These are phyloP conservation scores for Perithous albicinctus DNA, from an alignment of 2,888 invertebrate genomes.

Conservation along the genomic window DNA sequence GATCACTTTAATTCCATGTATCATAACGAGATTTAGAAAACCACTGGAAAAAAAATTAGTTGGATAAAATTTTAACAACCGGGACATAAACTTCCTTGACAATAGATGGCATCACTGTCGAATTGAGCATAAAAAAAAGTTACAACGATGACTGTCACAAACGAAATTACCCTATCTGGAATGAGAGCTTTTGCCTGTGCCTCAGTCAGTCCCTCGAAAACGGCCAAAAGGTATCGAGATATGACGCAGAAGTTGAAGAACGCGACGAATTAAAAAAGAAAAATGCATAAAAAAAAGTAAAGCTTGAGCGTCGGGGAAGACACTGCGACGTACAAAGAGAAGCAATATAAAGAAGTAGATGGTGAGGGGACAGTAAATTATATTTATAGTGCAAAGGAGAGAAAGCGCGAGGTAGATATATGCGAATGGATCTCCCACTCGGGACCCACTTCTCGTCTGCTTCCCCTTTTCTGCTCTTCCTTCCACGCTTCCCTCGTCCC, in stretches of 20 bases:
- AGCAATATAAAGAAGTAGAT: slow-evolving; percentile 21
- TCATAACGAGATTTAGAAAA: no score
- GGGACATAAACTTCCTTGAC: neutral
- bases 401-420: slow-evolving; percentile 41
- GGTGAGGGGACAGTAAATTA: slow-evolving; percentile 37
- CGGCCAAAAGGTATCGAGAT: slow-evolving; percentile 1
- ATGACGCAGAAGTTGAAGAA: neutral
- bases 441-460: slow-evolving; percentile 51
- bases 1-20: no score
- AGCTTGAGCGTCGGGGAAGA: neutral
- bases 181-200: neutral
- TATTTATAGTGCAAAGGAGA: slow-evolving; percentile 49
- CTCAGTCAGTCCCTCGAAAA: neutral
- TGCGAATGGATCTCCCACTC: slow-evolving; percentile 54
- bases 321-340: neutral
- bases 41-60: no score
- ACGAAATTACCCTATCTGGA: neutral
- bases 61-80: neutral
- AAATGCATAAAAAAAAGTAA: neutral
- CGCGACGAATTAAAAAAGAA: neutral
- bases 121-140: neutral
- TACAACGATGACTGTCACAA: neutral
- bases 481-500: slow-evolving; percentile 58
- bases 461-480: slow-evolving; percentile 39
- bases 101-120: neutral